Evolutionary conservation across 1,140 invertebrate species (phyloP).

Genomic region (Drosophila watanabei): DNA sequence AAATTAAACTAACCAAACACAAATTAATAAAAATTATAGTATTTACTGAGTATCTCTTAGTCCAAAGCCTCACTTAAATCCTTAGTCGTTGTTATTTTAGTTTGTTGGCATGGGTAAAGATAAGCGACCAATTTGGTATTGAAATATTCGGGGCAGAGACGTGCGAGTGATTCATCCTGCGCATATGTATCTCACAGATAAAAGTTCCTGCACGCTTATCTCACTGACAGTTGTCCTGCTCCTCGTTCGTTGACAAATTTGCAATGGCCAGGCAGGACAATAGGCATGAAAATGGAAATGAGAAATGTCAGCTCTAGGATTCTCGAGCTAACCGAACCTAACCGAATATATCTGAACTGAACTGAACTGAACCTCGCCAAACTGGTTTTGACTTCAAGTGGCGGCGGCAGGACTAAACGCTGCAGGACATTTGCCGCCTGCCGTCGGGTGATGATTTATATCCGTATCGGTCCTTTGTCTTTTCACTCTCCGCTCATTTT

Average conservation of each 20-base stretch:
- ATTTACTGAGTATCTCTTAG: not conserved
- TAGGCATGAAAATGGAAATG: slow-evolving; percentile 65
- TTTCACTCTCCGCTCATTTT: slow-evolving; percentile 35
- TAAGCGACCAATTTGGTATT: slow-evolving; percentile 35
- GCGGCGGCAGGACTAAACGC: slow-evolving; percentile 33
- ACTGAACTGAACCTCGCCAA: slow-evolving; percentile 5
- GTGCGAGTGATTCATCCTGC: slow-evolving; percentile 68
- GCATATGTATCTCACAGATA: slow-evolving; percentile 53
- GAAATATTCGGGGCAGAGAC: slow-evolving; percentile 50
- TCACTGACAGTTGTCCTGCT: slow-evolving; percentile 64
- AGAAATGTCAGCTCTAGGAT: slow-evolving; percentile 42
- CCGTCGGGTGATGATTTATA: slow-evolving; percentile 60
- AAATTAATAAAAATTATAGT: too few relatives aligned
- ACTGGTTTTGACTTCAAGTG: slow-evolving; percentile 66
- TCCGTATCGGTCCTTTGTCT: slow-evolving; percentile 60
- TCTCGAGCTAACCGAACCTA: slow-evolving; percentile 6
- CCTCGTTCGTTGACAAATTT: slow-evolving; percentile 71
- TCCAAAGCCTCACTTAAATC: not conserved
- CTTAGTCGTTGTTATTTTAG: slow-evolving; percentile 11
- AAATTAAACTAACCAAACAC: too few relatives aligned
- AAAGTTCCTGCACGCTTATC: slow-evolving; percentile 72
- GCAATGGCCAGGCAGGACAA: slow-evolving; percentile 57
- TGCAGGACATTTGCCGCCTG: slow-evolving; percentile 57
- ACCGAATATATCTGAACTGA: slow-evolving; percentile 5
- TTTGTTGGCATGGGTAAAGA: not conserved